Percentiles rank a stretch among this genome's conserved stretches.
These are phyloP conservation scores for Indicator maculatus DNA, from an alignment of 2,113 vertebrate genomes.

Conservation along the genomic window DNA sequence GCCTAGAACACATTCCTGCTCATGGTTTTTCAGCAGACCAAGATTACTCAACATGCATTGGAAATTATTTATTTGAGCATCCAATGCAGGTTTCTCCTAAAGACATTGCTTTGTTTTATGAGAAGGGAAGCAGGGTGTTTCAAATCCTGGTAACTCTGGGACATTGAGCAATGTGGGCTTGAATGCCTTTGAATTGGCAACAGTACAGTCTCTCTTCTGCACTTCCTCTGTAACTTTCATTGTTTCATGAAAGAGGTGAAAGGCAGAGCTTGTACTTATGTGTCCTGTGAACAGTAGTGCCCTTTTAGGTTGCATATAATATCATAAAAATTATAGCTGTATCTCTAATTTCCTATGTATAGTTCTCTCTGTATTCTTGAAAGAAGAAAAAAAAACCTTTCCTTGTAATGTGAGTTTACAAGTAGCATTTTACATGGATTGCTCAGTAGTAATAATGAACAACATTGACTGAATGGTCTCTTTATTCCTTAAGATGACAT, in stretches of 20 bases:
- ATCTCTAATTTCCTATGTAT: not conserved
- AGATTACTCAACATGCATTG: not conserved
- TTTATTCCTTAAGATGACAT: constrained; percentile 82
- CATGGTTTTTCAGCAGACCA: not conserved
- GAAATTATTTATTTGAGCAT: not conserved
- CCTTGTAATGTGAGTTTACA: not conserved
- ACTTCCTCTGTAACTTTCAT: not conserved
- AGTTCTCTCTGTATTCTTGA: not conserved
- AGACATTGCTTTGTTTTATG: not conserved
- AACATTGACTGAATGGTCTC: not conserved
- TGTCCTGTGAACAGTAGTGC: not conserved
- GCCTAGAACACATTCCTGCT: not conserved
- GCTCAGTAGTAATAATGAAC: not conserved
- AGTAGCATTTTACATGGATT: not conserved
- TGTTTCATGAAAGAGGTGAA: not conserved
- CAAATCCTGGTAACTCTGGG: not conserved
- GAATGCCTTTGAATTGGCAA: not conserved
- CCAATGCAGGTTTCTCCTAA: not conserved
- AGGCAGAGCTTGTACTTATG: not conserved
- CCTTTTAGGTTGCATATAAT: not conserved
- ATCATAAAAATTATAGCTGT: not conserved
- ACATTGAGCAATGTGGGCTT: not conserved
- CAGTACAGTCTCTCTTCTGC: not conserved
- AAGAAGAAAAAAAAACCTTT: not conserved
- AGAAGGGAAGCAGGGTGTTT: not conserved